phyloP scores from a whole-genome alignment of 2,113 vertebrate genomes.

The Microtus richardsoni region DNA sequence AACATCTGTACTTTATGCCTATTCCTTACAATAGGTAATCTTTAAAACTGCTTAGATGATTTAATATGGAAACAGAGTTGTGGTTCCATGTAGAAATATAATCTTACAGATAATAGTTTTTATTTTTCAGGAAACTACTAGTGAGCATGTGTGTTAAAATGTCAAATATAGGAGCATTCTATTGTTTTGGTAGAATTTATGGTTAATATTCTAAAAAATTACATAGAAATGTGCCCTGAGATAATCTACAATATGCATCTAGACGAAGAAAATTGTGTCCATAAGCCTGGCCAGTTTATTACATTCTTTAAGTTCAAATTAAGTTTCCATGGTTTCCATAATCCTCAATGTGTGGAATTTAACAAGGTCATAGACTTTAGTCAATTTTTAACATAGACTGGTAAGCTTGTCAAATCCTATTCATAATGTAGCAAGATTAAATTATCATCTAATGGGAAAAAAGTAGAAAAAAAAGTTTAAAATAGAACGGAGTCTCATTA shows the following conservation, averaged over 20 bases:
- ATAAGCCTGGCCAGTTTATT: neutral
- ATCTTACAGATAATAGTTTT: neutral
- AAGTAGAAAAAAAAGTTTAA: slow-evolving; percentile 76
- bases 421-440: slow-evolving; percentile 70
- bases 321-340: neutral
- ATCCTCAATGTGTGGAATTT: slow-evolving; percentile 32
- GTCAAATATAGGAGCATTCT: neutral
- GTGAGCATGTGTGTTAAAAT: neutral
- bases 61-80: neutral
- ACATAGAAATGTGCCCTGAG: neutral
- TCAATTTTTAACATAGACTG: slow-evolving; percentile 55
- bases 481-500: slow-evolving; percentile 79
- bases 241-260: neutral
- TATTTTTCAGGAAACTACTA: neutral
- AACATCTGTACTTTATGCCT: neutral
- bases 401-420: slow-evolving; percentile 64
- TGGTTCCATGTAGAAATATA: neutral
- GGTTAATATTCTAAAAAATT: neutral
- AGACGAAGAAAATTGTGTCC: neutral
- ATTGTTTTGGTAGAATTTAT: neutral
- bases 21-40: neutral
- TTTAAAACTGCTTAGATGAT: neutral
- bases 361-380: slow-evolving; percentile 51
- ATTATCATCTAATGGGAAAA: slow-evolving; percentile 74
- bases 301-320: slow-evolving; percentile 10